phyloP scores from a whole-genome alignment of 2,888 invertebrate species.

The Hypomecis punctinalis region DNA sequence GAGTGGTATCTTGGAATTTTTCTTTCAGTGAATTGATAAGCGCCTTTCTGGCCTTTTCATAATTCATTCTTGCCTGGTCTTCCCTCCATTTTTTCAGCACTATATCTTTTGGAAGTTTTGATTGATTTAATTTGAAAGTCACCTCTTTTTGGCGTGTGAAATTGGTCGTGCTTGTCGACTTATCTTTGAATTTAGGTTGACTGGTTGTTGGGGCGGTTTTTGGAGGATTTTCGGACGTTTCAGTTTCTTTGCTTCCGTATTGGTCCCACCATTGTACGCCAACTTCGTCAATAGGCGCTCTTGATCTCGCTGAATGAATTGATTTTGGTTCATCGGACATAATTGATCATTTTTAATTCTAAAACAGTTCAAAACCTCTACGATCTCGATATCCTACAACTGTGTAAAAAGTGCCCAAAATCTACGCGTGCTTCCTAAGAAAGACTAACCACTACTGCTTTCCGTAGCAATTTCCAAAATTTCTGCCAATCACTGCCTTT shows the following conservation, averaged over 20 bases:
- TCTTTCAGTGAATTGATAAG: conserved; percentile 78
- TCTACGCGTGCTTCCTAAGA: conserved; percentile 37
- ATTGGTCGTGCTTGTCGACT: conserved; percentile 54
- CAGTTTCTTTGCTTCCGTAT: conserved; percentile 48
- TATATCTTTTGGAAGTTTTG: conserved; percentile 57
- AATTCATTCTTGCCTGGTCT: conserved; percentile 65
- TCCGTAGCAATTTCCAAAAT: conserved; percentile 31
- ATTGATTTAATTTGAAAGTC: conserved; percentile 48
- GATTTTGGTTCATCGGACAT: conserved; percentile 60
- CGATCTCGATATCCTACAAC: neutral
- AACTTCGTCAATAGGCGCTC: conserved; percentile 67
- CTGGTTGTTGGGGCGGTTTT: conserved; percentile 43
- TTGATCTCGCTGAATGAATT: conserved; percentile 66
- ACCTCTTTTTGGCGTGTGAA: conserved; percentile 49
- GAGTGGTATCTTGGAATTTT: conserved; percentile 62
- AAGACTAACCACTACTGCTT: conserved; percentile 46
- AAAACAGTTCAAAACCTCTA: too few species aligned
- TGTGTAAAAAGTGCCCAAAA: neutral
- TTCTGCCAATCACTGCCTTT: conserved; percentile 56
- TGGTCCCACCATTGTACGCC: conserved; percentile 70
- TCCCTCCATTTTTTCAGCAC: conserved; percentile 75
- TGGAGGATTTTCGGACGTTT: conserved; percentile 13
- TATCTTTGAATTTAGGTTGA: conserved; percentile 48
- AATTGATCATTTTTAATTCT: neutral
- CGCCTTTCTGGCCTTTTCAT: conserved; percentile 70